phyloP scores from a whole-genome alignment of 2,888 invertebrate genomes.

The Helobdella robusta region DNA sequence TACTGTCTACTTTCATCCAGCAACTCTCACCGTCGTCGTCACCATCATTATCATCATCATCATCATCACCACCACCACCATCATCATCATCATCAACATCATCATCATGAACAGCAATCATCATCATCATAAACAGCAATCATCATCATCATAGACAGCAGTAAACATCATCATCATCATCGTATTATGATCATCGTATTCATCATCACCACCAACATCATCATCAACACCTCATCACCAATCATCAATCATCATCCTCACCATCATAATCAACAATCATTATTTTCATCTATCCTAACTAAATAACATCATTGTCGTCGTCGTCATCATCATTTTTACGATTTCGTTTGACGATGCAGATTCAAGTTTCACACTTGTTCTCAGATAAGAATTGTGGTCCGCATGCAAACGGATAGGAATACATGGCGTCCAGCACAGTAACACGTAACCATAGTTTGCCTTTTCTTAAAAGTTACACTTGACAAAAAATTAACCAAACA shows the following conservation, averaged over 20 bases:
- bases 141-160: slow-evolving; percentile 6
- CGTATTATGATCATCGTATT: slow-evolving; percentile 1
- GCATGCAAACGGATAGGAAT: too few species aligned
- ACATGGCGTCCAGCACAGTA: too few species aligned
- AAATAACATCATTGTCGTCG: not conserved
- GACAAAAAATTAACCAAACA: too few species aligned
- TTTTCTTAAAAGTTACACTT: too few species aligned
- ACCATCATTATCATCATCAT: not conserved
- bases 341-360: too few species aligned
- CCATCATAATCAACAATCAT: not conserved
- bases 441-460: too few species aligned
- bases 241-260: not conserved
- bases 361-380: too few species aligned
- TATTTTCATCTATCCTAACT: not conserved
- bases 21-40: not conserved
- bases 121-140: not conserved
- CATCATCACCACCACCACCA: not conserved
- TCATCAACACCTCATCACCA: not conserved
- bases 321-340: not conserved
- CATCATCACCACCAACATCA: not conserved
- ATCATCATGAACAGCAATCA: slow-evolving; percentile 3
- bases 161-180: not conserved
- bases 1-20: not conserved
- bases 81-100: slow-evolving; percentile 12
- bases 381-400: too few species aligned